phyloP scores from a whole-genome alignment of 2,888 invertebrate species.

The Pseudolycoriella hygida region DNA sequence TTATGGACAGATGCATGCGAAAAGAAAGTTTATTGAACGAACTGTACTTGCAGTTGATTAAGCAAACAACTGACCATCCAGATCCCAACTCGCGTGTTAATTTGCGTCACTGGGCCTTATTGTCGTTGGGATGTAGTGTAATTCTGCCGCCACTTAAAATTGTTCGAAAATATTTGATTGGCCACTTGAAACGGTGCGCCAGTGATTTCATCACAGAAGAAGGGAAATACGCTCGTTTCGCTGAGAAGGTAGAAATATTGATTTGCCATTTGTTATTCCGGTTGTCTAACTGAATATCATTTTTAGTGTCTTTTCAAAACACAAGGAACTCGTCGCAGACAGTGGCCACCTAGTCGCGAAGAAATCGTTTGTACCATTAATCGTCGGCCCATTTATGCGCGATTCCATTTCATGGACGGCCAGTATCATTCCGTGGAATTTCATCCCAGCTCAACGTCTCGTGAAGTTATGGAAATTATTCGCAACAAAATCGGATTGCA shows the following conservation, averaged over 20 bases:
- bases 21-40: conserved; percentile 78
- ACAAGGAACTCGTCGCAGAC: conserved; percentile 58
- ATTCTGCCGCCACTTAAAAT: conserved; percentile 75
- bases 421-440: conserved; percentile 91
- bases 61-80: conserved; percentile 84
- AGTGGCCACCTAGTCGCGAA: conserved; percentile 81
- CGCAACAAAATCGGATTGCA: conserved; percentile 68
- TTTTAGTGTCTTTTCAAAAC: conserved; percentile 48
- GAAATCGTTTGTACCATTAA: conserved; percentile 88
- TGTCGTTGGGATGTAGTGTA: conserved; percentile 63
- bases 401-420: conserved; percentile 84
- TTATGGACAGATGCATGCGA: conserved; percentile 81
- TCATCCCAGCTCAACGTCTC: conserved; percentile 81
- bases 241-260: conserved; percentile 49
- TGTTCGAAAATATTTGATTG: conserved; percentile 68
- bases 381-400: conserved; percentile 74
- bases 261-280: conserved; percentile 4
- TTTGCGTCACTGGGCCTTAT: conserved; percentile 79
- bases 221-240: conserved; percentile 84
- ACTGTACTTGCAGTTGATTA: conserved; percentile 78
- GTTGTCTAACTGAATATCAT: conserved; percentile 7
- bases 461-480: conserved; percentile 73
- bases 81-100: conserved; percentile 78
- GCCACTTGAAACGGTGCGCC: conserved; percentile 77
- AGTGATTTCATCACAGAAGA: conserved; percentile 81